These are phyloP conservation scores for Acrocephalus arundinaceus DNA, from an alignment of 2,113 vertebrate genomes.

Conservation along the genomic window DNA sequence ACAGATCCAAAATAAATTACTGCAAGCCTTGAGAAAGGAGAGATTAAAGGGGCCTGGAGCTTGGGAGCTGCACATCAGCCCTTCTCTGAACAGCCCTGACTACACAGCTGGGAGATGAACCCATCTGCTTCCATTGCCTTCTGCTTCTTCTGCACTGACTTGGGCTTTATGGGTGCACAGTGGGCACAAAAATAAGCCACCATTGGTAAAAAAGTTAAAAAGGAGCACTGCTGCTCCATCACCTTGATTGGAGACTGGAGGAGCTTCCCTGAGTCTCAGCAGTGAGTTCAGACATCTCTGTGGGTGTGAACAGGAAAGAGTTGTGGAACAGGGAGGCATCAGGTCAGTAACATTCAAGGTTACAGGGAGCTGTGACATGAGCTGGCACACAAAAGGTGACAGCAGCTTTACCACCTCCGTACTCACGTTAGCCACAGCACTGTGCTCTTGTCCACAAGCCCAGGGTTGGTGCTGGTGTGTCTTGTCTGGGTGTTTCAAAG, in stretches of 20 bases:
- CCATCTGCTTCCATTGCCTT: not conserved
- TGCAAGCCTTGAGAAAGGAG: not conserved
- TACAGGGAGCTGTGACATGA: not conserved
- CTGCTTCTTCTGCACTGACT: not conserved
- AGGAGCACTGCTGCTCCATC: not conserved
- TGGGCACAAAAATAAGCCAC: not conserved
- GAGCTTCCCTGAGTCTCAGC: not conserved
- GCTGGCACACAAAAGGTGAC: rapidly evolving
- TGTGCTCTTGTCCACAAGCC: rapidly evolving
- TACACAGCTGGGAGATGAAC: not conserved
- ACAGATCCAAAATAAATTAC: not conserved
- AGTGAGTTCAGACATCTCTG: not conserved
- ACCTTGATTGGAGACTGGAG: not conserved
- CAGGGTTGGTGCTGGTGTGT: not conserved
- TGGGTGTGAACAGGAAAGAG: not conserved
- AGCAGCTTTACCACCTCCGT: not conserved
- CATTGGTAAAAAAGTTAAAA: not conserved
- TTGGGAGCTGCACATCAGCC: not conserved
- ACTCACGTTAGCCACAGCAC: rapidly evolving
- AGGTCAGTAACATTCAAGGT: not conserved
- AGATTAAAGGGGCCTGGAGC: not conserved
- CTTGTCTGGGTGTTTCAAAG: not conserved
- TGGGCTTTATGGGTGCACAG: rapidly evolving
- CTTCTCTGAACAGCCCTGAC: not conserved
- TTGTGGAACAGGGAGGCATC: not conserved